These are phyloP conservation scores for Petrocephalus schoutedeni DNA, from an alignment of 2,797 vertebrate species.

Conservation along the genomic window DNA sequence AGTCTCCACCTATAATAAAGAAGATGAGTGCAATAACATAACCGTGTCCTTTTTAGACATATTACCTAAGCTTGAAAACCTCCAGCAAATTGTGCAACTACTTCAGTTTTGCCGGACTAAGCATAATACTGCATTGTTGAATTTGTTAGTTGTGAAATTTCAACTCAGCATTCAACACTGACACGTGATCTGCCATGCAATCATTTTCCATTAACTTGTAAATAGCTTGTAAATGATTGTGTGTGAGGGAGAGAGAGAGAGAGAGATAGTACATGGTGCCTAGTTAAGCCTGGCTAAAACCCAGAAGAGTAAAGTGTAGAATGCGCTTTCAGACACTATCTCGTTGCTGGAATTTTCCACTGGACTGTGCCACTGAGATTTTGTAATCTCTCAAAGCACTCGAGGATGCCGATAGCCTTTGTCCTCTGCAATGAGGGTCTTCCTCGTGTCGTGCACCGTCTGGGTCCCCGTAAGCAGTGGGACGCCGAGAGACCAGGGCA, in stretches of 20 bases:
- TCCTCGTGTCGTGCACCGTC: background rate
- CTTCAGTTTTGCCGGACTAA: background rate
- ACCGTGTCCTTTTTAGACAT: background rate
- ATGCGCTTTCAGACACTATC: background rate
- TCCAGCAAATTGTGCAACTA: background rate
- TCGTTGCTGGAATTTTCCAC: background rate
- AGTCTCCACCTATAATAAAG: background rate
- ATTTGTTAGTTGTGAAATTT: background rate
- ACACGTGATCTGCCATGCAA: background rate
- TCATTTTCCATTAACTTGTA: background rate
- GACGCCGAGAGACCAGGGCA: background rate
- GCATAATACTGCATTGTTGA: background rate
- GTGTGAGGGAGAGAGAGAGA: background rate
- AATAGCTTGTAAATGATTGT: conserved; percentile 1
- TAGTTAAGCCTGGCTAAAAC: background rate
- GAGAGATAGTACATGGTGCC: background rate
- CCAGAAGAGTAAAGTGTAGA: background rate
- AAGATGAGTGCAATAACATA: background rate
- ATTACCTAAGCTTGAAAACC: conserved; percentile 6
- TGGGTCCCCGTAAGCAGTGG: background rate
- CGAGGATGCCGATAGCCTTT: background rate
- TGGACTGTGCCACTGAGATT: background rate
- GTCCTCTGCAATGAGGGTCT: background rate
- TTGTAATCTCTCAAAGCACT: background rate
- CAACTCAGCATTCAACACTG: background rate